Percentiles rank a stretch among this genome's conserved stretches.
phyloP scores from a whole-genome alignment of 2,888 invertebrate species.

The Petrolisthes cinctipes region DNA sequence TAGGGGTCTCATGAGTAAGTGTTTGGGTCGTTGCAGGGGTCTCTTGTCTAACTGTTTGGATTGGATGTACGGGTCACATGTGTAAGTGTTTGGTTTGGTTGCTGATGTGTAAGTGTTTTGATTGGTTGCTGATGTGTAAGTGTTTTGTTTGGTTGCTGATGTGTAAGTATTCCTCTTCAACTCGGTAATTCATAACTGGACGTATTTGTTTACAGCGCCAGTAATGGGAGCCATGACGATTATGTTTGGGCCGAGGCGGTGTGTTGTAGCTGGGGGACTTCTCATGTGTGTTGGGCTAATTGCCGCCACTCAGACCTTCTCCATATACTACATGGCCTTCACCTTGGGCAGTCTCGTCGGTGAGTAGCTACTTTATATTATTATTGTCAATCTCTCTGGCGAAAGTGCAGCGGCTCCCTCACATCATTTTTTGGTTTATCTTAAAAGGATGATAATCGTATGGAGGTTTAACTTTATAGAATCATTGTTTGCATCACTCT shows the following conservation, averaged over 20 bases:
- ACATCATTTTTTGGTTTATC: no score
- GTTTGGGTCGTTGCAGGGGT: no score
- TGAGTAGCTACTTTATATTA: not conserved
- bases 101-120: not conserved
- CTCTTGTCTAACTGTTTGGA: no score
- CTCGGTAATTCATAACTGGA: not conserved
- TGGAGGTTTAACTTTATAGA: no score
- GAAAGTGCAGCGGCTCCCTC: no score
- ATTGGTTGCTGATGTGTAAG: not conserved
- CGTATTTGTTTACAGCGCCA: conserved; percentile 20
- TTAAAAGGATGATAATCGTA: no score
- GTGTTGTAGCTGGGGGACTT: conserved; percentile 12
- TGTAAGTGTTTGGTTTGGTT: no score
- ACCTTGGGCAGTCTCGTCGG: conserved; percentile 38
- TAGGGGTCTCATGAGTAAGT: conserved; percentile 27
- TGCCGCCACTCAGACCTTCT: conserved; percentile 11
- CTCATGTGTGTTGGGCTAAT: conserved; percentile 5
- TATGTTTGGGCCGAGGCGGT: conserved; percentile 18
- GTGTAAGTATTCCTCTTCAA: not conserved
- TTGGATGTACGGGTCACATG: no score
- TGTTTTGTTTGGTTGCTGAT: not conserved
- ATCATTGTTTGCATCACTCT: no score
- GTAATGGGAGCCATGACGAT: conserved; percentile 33
- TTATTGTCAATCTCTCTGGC: no score
- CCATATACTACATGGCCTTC: conserved; percentile 29